Evolutionary conservation across 2,888 invertebrate species (phyloP).

Genomic region (Ceratothoa steindachneri): DNA sequence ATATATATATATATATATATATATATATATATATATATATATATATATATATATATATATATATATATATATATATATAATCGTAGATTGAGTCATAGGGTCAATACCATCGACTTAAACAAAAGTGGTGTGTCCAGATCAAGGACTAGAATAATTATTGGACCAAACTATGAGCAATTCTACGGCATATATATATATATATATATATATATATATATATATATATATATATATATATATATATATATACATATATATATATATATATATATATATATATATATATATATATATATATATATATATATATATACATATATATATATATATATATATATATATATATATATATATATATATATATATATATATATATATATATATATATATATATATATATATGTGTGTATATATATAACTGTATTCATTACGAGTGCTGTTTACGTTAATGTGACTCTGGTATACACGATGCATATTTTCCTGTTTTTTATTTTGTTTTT

Average conservation of each 20-base stretch:
- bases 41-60: background rate
- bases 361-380: background rate
- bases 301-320: background rate
- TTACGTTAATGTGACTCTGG: too few species aligned
- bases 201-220: background rate
- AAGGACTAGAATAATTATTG: too few species aligned
- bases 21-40: background rate
- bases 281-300: background rate
- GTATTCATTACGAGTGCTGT: background rate
- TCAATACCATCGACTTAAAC: too few species aligned
- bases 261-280: background rate
- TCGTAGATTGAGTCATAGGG: too few species aligned
- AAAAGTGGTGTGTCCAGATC: too few species aligned
- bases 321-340: background rate
- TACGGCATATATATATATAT: background rate
- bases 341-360: background rate
- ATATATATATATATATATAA: background rate
- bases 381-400: background rate
- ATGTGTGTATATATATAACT: background rate
- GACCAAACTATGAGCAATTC: too few species aligned
- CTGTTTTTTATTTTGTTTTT: too few species aligned
- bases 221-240: background rate
- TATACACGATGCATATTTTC: too few species aligned
- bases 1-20: background rate
- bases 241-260: background rate